A percentile compares a stretch with the other conserved stretches of the same genome.
These are phyloP conservation scores for Drosophila nigricruria DNA, from an alignment of 2,888 invertebrate genomes.

Conservation along the genomic window DNA sequence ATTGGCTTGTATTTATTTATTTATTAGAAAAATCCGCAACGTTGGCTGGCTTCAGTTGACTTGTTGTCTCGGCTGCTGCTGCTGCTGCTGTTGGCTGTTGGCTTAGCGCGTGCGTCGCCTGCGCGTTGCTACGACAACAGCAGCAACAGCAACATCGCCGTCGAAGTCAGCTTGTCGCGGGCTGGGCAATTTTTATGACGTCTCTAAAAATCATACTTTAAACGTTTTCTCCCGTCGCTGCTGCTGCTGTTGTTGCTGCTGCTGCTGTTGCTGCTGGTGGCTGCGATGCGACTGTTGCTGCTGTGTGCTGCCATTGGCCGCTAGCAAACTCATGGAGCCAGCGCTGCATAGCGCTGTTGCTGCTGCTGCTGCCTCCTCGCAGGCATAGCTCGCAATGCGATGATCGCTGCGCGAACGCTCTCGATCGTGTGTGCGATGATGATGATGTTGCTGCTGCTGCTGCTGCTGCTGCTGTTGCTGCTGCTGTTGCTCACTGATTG, in stretches of 20 bases:
- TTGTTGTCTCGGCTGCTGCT: slow-evolving; percentile 17
- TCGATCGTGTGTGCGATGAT: slow-evolving; percentile 75
- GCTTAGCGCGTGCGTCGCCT: slow-evolving; percentile 68
- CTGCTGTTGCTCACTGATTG: slow-evolving; percentile 63
- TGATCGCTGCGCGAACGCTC: slow-evolving; percentile 83
- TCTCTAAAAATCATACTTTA: slow-evolving; percentile 86
- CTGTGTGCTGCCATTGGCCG: slow-evolving; percentile 48
- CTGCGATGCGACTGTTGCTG: slow-evolving; percentile 55
- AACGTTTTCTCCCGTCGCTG: slow-evolving; percentile 85
- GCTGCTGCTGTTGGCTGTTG: not conserved
- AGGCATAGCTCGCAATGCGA: slow-evolving; percentile 81
- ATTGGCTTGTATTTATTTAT: slow-evolving; percentile 30
- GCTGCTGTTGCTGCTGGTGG: slow-evolving; percentile 79
- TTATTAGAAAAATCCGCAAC: slow-evolving; percentile 80
- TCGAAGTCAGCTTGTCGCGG: slow-evolving; percentile 62
- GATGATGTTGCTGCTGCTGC: slow-evolving; percentile 60
- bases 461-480: slow-evolving; percentile 58
- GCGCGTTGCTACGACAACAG: slow-evolving; percentile 32
- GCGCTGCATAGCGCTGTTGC: slow-evolving; percentile 54
- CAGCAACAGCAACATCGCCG: slow-evolving; percentile 27
- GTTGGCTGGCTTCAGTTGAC: slow-evolving; percentile 47
- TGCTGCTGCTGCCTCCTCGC: slow-evolving; percentile 67
- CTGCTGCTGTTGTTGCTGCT: slow-evolving; percentile 82
- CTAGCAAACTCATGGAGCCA: slow-evolving; percentile 63
- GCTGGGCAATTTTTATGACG: slow-evolving; percentile 85